Evolutionary conservation across 2,888 invertebrate species (phyloP), one percentile per base, ranked within the genome.

Genomic region (Aphrophora alni): DNA sequence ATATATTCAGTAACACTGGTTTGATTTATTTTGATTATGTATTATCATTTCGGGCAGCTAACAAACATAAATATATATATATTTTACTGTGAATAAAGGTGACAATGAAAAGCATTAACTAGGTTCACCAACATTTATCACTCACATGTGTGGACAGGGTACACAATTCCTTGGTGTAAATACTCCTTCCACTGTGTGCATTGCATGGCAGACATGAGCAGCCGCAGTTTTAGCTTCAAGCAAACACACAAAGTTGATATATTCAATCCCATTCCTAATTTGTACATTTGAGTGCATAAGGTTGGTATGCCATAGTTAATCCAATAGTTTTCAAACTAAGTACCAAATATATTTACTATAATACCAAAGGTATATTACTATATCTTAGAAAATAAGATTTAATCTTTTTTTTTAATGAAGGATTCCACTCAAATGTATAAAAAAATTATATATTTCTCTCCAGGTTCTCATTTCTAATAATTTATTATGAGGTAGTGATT

Each of bases 241-340:
- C 59, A 68, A 28, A 68, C 76, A 77, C 77, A 77, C 77, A 69
- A 38, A 69, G 21, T 27, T 76, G n/a, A 75, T 68, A 59, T 51
- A 68, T 38, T 21, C 68, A 51, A 68, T 76, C 59, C 33, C n/a
- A n/a, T 33, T 68, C 33, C 51, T 75, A 75, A 38, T 81, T 81
- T 78, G 75, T 81, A 81, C 81, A 81, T 81, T 81, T 81, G 81
- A 81, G 81, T 81, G 81, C 75, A 81, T 81, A 81, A 81, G 81
- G 81, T 81, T 81, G 81, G 81, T 81, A 75, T 75, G n/a, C 73
- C 75, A 69, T 68, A 59, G 59, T 59, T 59, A 59, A 59, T 59
- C 59, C 59, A 21, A 59, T 44, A 7, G 33, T 33, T 33, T 33
- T 44, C 44, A 17, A 44, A 44, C 3, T 44, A 14, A 8, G 44